Conservation (phyloP, 2,113 vertebrate species). For the Xenopus laevis region DNA sequence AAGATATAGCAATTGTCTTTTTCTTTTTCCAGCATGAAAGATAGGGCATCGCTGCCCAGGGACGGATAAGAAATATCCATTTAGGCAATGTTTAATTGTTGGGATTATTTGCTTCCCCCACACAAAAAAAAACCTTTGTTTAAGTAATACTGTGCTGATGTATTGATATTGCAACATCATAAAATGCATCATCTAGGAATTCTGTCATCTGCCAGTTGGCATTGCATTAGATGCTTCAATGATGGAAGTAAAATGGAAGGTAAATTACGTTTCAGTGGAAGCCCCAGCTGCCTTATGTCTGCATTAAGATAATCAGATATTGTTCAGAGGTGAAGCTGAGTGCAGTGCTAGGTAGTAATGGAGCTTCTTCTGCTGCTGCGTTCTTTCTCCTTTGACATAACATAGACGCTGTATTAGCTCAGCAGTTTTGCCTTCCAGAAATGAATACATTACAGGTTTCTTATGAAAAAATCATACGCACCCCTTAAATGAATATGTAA, state of each 20-base stretch:
- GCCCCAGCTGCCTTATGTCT: conserved; percentile 27
- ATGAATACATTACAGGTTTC: neutral
- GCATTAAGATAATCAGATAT: conserved; percentile 25
- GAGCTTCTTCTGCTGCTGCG: neutral
- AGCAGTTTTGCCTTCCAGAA: neutral
- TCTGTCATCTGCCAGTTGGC: conserved; percentile 17
- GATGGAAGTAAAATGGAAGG: conserved; percentile 29
- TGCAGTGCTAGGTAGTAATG: conserved; percentile 6
- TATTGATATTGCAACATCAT: conserved; percentile 7
- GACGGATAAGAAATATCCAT: neutral
- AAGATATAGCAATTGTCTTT: neutral
- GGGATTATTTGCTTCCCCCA: neutral
- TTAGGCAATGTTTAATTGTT: neutral
- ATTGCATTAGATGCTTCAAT: conserved; percentile 29
- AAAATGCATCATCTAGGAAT: conserved; percentile 23
- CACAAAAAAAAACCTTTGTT: neutral
- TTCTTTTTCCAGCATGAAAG: neutral
- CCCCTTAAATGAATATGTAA: neutral
- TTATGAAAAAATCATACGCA: neutral
- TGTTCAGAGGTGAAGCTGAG: conserved; percentile 24
- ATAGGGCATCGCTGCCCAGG: neutral
- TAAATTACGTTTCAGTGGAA: conserved; percentile 36
- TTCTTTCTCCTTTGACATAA: neutral
- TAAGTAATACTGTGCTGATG: neutral
- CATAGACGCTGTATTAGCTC: neutral